A percentile compares a stretch with the other conserved stretches of the same genome.
Conservation (phyloP, 1,140 invertebrate species). For the Aleiodes sp. region DNA sequence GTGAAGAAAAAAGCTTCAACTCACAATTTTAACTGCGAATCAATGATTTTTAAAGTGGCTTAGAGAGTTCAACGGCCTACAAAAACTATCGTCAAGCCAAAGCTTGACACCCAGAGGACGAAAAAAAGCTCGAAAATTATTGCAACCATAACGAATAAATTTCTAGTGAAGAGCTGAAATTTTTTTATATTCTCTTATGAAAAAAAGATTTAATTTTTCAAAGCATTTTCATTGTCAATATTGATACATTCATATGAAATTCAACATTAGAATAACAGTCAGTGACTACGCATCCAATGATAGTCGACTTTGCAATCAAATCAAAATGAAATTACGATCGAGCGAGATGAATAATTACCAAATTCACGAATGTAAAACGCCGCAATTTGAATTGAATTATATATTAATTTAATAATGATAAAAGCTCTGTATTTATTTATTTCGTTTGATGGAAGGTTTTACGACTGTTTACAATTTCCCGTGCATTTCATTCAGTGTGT, state of each 20-base stretch:
- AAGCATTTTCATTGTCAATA: background rate
- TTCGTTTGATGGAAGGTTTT: constrained; percentile 2
- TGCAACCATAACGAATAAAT: constrained; percentile 20
- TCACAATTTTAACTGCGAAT: constrained; percentile 39
- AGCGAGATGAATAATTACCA: constrained; percentile 35
- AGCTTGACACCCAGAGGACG: constrained; percentile 35
- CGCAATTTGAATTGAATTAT: background rate
- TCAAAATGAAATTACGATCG: constrained; percentile 42
- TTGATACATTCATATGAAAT: background rate
- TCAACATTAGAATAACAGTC: background rate
- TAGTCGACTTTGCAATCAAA: constrained; percentile 50
- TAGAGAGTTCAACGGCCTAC: constrained; percentile 39
- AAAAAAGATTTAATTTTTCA: background rate
- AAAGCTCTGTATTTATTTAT: background rate
- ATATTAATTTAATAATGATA: constrained; percentile 13
- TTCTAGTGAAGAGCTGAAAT: constrained; percentile 4
- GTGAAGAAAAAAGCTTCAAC: background rate
- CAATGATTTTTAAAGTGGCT: constrained; percentile 40
- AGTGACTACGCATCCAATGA: background rate
- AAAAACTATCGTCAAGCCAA: constrained; percentile 37
- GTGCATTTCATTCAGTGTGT: background rate
- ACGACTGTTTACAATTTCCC: too few relatives aligned
- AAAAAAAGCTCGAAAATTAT: constrained; percentile 36
- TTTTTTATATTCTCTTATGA: background rate
- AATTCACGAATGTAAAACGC: constrained; percentile 31